phyloP scores from a whole-genome alignment of 2,888 invertebrate species.

The Agonopterix arenella region DNA sequence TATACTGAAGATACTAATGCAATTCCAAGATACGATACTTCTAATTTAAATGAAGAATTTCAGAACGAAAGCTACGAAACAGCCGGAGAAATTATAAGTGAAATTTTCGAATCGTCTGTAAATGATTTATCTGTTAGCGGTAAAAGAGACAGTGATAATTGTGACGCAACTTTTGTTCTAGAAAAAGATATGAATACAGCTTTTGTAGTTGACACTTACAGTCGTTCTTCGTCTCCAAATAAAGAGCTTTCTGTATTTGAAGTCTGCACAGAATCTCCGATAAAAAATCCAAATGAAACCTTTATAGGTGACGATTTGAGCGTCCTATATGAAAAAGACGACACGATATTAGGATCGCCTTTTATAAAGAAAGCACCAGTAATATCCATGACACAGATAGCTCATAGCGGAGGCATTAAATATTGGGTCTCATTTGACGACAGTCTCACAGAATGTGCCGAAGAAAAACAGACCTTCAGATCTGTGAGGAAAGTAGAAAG shows the following conservation, averaged over 20 bases:
- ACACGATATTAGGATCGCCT: slow-evolving; percentile 43
- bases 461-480: slow-evolving; percentile 7
- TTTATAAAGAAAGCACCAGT: slow-evolving; percentile 47
- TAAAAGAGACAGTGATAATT: too few species aligned
- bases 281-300: slow-evolving; percentile 20
- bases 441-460: slow-evolving; percentile 18
- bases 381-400: slow-evolving; percentile 58
- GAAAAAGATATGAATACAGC: slow-evolving; percentile 49
- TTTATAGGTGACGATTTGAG: slow-evolving; percentile 25
- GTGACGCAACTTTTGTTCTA: not conserved
- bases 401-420: slow-evolving; percentile 56
- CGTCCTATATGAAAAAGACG: slow-evolving; percentile 39
- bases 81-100: not conserved
- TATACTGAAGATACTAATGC: too few species aligned
- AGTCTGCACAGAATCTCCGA: slow-evolving; percentile 44
- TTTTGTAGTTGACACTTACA: slow-evolving; percentile 30
- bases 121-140: too few species aligned
- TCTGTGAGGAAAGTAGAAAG: slow-evolving; percentile 24
- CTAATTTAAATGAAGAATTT: too few species aligned
- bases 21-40: too few species aligned
- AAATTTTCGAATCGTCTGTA: too few species aligned
- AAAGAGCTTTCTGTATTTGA: slow-evolving; percentile 30
- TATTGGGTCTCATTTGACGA: slow-evolving; percentile 69
- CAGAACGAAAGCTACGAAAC: not conserved
- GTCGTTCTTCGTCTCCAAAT: slow-evolving; percentile 40